These are phyloP conservation scores for Chaitophorus viminalis DNA, from an alignment of 2,888 invertebrate species.

Conservation along the genomic window DNA sequence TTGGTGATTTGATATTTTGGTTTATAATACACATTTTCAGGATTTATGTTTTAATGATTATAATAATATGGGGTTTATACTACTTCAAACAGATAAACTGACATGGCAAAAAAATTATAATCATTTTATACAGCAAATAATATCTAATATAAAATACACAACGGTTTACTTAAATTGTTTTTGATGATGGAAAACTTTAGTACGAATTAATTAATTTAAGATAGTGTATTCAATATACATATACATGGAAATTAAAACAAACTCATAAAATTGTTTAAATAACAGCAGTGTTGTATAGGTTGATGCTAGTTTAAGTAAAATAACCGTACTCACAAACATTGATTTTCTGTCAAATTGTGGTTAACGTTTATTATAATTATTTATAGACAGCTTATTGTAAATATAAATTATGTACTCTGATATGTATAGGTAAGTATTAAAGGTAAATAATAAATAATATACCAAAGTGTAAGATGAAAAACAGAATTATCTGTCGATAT, in stretches of 20 bases:
- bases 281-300: conserved; percentile 8
- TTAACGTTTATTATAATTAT: conserved; percentile 17
- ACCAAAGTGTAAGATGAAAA: conserved; percentile 13
- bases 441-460: not conserved
- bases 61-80: not conserved
- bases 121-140: not conserved
- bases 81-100: not conserved
- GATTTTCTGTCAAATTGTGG: conserved; percentile 51
- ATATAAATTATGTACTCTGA: not conserved
- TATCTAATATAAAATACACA: not conserved
- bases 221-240: not conserved
- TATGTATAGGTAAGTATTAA: not conserved
- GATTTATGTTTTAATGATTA: not conserved
- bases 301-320: conserved; percentile 43
- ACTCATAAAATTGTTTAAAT: not conserved
- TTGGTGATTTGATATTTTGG: not conserved
- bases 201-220: conserved; percentile 4
- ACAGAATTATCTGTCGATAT: not conserved
- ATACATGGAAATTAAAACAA: not conserved
- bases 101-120: not conserved
- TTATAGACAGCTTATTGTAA: conserved; percentile 11
- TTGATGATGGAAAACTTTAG: not conserved
- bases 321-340: conserved; percentile 49
- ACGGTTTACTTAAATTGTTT: not conserved
- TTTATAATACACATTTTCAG: not conserved